Evolutionary conservation across 2,113 vertebrate genomes (phyloP).

Genomic region (Scopus umbretta): DNA sequence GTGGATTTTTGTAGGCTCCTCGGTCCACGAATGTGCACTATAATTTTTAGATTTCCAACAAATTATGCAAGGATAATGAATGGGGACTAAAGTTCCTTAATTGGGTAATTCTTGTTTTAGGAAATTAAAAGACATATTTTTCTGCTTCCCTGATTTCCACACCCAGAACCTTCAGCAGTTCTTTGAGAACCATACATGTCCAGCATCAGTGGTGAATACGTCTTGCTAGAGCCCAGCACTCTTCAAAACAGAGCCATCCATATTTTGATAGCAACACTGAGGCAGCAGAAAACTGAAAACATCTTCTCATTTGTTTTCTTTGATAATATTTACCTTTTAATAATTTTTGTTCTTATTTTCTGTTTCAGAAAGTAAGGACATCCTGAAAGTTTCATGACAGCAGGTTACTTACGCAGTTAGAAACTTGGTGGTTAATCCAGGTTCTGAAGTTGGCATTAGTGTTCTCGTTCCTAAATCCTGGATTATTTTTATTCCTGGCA

Average conservation of each 20-base stretch:
- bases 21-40: neutral
- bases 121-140: neutral
- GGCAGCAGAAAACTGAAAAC: neutral
- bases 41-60: neutral
- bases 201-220: neutral
- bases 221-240: neutral
- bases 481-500: neutral
- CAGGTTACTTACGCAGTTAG: neutral
- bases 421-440: neutral
- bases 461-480: neutral
- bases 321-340: neutral
- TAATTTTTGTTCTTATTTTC: neutral
- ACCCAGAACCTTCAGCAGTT: neutral
- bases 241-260: neutral
- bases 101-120: neutral
- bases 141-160: neutral
- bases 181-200: neutral
- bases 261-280: neutral
- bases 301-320: neutral
- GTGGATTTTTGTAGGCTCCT: neutral
- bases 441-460: neutral
- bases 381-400: neutral
- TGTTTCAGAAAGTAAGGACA: neutral
- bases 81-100: accelerated
- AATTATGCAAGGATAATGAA: neutral